These are phyloP conservation scores for Trichechus manatus DNA, from an alignment of 2,113 vertebrate genomes.

Conservation along the genomic window DNA sequence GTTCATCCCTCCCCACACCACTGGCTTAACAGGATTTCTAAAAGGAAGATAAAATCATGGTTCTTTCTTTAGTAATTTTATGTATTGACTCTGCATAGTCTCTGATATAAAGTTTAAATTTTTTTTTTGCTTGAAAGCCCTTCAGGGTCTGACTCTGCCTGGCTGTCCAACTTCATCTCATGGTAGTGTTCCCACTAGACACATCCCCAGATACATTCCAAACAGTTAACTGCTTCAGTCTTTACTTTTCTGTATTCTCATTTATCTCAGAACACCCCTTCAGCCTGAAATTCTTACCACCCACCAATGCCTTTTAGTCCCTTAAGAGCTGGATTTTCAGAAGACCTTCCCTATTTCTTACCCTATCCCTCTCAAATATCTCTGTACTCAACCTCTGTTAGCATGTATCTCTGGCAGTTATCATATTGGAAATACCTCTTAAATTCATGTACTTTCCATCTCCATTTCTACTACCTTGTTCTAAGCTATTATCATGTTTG, in stretches of 20 bases:
- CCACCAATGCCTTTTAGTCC: neutral
- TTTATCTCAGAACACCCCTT: conserved; percentile 23
- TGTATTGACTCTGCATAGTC: neutral
- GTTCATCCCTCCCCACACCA: neutral
- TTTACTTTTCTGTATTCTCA: conserved; percentile 20
- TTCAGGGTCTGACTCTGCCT: neutral
- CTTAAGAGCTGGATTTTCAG: neutral
- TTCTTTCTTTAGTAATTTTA: conserved; percentile 37
- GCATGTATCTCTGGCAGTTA: neutral
- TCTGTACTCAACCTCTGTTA: neutral
- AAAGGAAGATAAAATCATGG: conserved; percentile 16
- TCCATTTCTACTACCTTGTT: neutral
- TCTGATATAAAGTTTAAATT: neutral
- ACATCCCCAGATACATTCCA: neutral
- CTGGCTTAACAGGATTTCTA: neutral
- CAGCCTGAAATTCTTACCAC: neutral
- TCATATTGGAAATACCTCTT: neutral
- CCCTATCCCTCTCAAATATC: neutral
- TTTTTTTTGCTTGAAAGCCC: neutral
- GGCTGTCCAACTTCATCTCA: neutral
- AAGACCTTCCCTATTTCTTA: conserved; percentile 23
- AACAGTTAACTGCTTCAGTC: neutral
- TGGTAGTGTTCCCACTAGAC: neutral
- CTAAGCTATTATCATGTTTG: neutral
- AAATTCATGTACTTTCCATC: neutral